phyloP scores from a whole-genome alignment of 2,797 vertebrate genomes.

The Sylvia borin region DNA sequence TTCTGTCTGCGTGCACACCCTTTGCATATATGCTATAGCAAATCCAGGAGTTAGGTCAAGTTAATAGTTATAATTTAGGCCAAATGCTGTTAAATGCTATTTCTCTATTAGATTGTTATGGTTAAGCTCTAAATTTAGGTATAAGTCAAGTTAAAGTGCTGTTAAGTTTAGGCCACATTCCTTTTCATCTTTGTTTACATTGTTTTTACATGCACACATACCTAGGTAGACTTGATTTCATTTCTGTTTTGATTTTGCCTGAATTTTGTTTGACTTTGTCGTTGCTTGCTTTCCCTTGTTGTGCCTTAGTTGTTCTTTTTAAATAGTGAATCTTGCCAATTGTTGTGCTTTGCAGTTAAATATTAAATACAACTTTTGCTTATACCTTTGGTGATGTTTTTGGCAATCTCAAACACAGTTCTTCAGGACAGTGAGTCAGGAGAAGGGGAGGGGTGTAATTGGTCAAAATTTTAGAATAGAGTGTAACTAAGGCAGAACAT shows the following conservation, averaged over 20 bases:
- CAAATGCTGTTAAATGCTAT: not conserved
- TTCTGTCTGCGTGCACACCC: not conserved
- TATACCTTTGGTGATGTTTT: not conserved
- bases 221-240: not conserved
- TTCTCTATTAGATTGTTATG: not conserved
- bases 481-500: not conserved
- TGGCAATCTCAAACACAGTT: not conserved
- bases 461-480: not conserved
- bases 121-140: not conserved
- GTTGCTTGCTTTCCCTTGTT: not conserved
- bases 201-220: not conserved
- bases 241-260: not conserved
- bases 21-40: not conserved
- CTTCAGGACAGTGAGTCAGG: not conserved
- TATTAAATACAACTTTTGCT: not conserved
- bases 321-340: not conserved
- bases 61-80: not conserved
- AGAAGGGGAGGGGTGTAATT: not conserved
- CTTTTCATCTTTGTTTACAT: not conserved
- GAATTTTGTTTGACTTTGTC: not conserved
- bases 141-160: not conserved
- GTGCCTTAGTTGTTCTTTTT: not conserved
- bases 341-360: not conserved
- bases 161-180: not conserved
- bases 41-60: not conserved